Base-by-base conservation (phyloP, 2,888 invertebrate genomes). In the Hesperia comma region DNA sequence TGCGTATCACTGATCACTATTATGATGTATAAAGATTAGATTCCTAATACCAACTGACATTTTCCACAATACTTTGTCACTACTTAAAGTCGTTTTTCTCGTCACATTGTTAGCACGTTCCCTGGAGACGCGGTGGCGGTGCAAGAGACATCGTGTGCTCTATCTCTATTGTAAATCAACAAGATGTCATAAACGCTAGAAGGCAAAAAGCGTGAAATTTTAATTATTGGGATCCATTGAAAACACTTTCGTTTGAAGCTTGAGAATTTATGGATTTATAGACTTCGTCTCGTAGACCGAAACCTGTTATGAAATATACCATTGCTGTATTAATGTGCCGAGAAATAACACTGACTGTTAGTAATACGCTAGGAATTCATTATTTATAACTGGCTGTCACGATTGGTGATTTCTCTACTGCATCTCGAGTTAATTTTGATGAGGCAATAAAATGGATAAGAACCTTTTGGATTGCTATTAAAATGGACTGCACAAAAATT, bases 161-260 rank as follows among this genome's bases (percentile, higher is more conserved):
- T 63, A 64, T 64, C 51, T 63, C 37, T 63, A 64, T 64, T 64
- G 58, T 63, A 40, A 57, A 63, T 58, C 64, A 58, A 64, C 58
- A 64, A 15, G 57, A 43, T 63, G 21, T 17, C 21, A 53, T 53
- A 26, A 53, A 58, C 37, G 57, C 41, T 53, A 17, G 21, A 3
- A 8, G 40, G 37, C 51, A 64, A 64, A 64, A 64, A 64, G 19
- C 32, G 64, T 58, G 64, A 57, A 64, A 64, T 57, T 57, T 58
- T 17, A 58, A 17, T 32, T 14, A 66, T 54, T 40, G 58, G 43
- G 15, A 53, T 26, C 58, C 14, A 64, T 64, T 56, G 37, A 51
- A 58, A 66, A 54, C 58, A 66, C 64, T 66, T 66, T 66, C 64
- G 64, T 49, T 60, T 53, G 21, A 8, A 8, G 21, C 53, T 58